phyloP scores from a whole-genome alignment of 2,888 invertebrate genomes.

The Agriotes lineatus region DNA sequence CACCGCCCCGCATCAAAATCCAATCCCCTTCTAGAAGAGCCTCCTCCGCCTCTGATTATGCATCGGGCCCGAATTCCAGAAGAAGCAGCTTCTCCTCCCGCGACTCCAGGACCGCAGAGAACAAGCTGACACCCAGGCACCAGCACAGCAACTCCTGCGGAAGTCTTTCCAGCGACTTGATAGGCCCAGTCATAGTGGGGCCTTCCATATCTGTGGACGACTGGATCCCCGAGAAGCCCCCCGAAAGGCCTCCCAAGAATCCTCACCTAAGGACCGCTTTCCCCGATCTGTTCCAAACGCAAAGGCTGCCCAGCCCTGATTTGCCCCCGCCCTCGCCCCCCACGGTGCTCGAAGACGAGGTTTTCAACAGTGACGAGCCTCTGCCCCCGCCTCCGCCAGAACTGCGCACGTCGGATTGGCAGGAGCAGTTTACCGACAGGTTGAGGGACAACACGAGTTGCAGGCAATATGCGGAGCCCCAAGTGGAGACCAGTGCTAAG shows the following conservation, averaged over 20 bases:
- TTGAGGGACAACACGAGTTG: constrained; percentile 54
- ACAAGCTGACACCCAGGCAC: constrained; percentile 64
- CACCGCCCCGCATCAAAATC: constrained; percentile 66
- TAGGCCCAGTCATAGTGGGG: constrained; percentile 74
- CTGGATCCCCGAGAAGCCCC: constrained; percentile 81
- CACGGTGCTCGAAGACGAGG: constrained; percentile 71
- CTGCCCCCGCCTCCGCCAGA: constrained; percentile 76
- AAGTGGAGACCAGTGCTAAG: constrained; percentile 55
- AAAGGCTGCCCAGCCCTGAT: constrained; percentile 72
- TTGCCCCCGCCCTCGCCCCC: constrained; percentile 75
- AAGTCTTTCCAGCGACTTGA: constrained; percentile 70
- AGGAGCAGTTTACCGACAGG: constrained; percentile 57
- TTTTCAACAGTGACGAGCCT: constrained; percentile 73
- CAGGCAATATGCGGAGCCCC: constrained; percentile 59
- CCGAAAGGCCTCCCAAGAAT: constrained; percentile 84
- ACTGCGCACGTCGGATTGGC: constrained; percentile 60
- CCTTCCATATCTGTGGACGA: constrained; percentile 75
- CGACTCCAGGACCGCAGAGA: constrained; percentile 59
- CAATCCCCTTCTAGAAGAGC: constrained; percentile 71
- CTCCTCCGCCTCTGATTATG: constrained; percentile 78
- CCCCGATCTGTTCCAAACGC: constrained; percentile 66
- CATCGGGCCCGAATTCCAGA: constrained; percentile 65
- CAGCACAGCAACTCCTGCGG: constrained; percentile 73
- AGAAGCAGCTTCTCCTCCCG: constrained; percentile 64
- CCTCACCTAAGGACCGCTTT: constrained; percentile 71